A percentile compares a stretch with the other conserved stretches of the same genome.
phyloP scores from a whole-genome alignment of 2,888 invertebrate species.

The Hyles lineata region DNA sequence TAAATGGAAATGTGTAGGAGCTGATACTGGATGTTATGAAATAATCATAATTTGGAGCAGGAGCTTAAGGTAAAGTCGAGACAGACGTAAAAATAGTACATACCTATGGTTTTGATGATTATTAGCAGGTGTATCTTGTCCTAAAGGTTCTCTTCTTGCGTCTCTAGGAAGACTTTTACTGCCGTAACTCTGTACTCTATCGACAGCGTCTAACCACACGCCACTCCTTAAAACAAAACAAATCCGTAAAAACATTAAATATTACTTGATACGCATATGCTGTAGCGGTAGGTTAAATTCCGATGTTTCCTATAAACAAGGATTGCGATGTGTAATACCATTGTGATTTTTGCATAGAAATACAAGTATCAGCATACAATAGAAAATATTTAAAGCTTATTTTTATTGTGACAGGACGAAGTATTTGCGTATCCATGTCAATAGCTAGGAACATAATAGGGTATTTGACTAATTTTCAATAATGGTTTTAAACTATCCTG shows the following conservation, averaged over 20 bases:
- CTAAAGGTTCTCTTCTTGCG: slow-evolving; percentile 92
- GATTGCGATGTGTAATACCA: too few species aligned
- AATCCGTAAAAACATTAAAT: too few species aligned
- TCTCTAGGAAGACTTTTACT: slow-evolving; percentile 92
- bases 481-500: too few species aligned
- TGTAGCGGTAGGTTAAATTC: not conserved
- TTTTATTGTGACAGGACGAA: too few species aligned
- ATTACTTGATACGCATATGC: too few species aligned
- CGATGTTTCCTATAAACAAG: not conserved
- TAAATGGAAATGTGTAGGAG: not conserved
- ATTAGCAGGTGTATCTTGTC: slow-evolving; percentile 88
- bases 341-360: not conserved
- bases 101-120: slow-evolving; percentile 79
- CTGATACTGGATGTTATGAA: too few species aligned
- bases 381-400: too few species aligned
- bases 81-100: slow-evolving; percentile 27
- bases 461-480: too few species aligned
- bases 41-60: too few species aligned
- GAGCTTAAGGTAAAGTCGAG: too few species aligned
- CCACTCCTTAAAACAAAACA: slow-evolving; percentile 83
- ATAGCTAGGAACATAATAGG: too few species aligned
- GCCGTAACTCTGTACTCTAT: slow-evolving; percentile 84
- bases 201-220: slow-evolving; percentile 93
- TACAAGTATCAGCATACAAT: not conserved
- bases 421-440: too few species aligned